Evolutionary conservation across 2,113 vertebrate genomes (phyloP).

Genomic region (Platanista minor): DNA sequence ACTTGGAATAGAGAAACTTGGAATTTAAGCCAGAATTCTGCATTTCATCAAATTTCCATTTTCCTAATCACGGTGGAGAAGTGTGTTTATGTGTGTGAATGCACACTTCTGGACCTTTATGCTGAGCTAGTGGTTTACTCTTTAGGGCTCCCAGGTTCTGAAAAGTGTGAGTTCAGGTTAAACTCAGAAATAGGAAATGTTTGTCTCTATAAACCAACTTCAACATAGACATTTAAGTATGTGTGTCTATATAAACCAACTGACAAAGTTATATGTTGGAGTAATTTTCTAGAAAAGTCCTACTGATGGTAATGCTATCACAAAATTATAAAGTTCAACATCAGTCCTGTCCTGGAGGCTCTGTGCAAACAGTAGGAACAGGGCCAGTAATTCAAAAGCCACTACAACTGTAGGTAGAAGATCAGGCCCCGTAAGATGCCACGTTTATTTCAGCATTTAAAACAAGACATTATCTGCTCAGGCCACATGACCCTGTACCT

Average conservation of each 20-base stretch:
- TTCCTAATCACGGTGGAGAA: slow-evolving; percentile 11
- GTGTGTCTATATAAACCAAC: neutral
- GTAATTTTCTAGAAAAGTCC: slow-evolving; percentile 9
- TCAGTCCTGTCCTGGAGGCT: neutral
- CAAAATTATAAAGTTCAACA: neutral
- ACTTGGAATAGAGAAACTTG: slow-evolving; percentile 52
- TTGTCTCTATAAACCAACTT: neutral
- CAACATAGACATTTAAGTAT: neutral
- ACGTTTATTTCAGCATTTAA: neutral
- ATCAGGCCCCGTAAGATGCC: neutral
- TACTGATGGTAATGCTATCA: neutral
- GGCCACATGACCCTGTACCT: neutral
- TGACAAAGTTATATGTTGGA: slow-evolving; percentile 13
- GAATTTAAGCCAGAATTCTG: slow-evolving; percentile 37
- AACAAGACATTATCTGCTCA: neutral
- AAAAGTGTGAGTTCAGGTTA: slow-evolving; percentile 3
- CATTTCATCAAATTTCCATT: slow-evolving; percentile 62
- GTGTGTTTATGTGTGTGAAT: neutral
- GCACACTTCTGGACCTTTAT: neutral
- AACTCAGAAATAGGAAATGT: neutral
- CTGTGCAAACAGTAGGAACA: neutral
- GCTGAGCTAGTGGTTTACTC: neutral
- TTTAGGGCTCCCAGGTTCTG: neutral
- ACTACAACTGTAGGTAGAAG: neutral
- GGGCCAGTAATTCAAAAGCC: neutral